Conservation (phyloP, 2,888 invertebrate species). For the Entomobrya multifasciata region DNA sequence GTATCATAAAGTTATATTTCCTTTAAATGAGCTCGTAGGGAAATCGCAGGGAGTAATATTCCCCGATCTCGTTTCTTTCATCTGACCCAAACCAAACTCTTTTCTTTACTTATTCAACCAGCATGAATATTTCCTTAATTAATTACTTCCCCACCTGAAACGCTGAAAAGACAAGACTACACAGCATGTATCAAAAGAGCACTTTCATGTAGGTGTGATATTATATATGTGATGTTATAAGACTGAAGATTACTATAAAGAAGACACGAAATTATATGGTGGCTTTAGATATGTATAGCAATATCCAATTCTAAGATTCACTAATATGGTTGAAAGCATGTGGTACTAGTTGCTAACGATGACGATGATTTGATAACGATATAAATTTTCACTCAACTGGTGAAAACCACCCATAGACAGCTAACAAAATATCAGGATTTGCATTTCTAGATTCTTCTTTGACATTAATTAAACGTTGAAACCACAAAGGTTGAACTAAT, state of each 20-base stretch:
- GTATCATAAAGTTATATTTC: slow-evolving; percentile 32
- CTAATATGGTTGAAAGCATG: no score
- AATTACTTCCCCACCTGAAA: slow-evolving; percentile 48
- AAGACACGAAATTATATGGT: no score
- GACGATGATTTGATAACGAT: no score
- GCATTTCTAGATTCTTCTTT: no score
- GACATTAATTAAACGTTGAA: no score
- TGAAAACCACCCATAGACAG: no score
- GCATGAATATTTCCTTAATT: slow-evolving; percentile 50
- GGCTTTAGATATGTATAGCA: no score
- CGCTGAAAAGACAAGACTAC: neutral
- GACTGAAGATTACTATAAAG: neutral
- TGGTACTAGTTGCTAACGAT: no score
- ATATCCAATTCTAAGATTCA: no score
- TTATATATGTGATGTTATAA: neutral
- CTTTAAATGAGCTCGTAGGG: slow-evolving; percentile 35
- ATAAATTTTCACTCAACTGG: no score
- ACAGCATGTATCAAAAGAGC: neutral
- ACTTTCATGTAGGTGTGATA: neutral
- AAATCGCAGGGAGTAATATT: slow-evolving; percentile 28
- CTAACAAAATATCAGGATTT: no score
- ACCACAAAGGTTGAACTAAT: no score
- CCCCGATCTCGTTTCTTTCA: neutral
- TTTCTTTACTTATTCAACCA: neutral
- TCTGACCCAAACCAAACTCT: neutral